phyloP scores from a whole-genome alignment of 2,113 vertebrate species.

The Fukomys damarensis region DNA sequence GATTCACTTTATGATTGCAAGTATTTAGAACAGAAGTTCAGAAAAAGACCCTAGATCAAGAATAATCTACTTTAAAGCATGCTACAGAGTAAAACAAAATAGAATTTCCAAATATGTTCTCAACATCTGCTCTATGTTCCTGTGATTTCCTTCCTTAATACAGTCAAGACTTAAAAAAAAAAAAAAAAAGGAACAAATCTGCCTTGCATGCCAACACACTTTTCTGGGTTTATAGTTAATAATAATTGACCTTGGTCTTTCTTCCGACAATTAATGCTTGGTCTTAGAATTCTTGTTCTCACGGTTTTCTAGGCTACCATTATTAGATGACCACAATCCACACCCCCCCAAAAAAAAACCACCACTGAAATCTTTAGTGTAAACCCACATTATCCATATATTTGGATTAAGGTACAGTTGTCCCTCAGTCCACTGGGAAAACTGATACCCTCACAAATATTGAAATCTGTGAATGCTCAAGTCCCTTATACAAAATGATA shows the following conservation, averaged over 20 bases:
- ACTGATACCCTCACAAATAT: background rate
- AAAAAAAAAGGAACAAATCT: conserved; percentile 7
- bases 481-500: background rate
- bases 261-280: background rate
- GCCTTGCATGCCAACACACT: background rate
- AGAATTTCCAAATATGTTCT: conserved; percentile 38
- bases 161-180: background rate
- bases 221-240: background rate
- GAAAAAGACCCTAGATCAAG: conserved; percentile 8
- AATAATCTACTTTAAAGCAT: background rate
- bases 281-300: background rate
- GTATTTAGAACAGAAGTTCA: background rate
- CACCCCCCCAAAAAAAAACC: background rate
- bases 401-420: background rate
- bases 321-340: background rate
- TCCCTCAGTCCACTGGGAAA: background rate
- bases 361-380: background rate
- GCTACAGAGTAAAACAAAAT: background rate
- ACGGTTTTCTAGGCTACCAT: background rate
- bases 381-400: background rate
- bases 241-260: background rate
- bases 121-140: background rate
- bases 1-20: background rate
- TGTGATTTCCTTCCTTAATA: background rate
- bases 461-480: background rate